phyloP scores from a whole-genome alignment of 2,888 invertebrate species.

The Girardia tigrina region DNA sequence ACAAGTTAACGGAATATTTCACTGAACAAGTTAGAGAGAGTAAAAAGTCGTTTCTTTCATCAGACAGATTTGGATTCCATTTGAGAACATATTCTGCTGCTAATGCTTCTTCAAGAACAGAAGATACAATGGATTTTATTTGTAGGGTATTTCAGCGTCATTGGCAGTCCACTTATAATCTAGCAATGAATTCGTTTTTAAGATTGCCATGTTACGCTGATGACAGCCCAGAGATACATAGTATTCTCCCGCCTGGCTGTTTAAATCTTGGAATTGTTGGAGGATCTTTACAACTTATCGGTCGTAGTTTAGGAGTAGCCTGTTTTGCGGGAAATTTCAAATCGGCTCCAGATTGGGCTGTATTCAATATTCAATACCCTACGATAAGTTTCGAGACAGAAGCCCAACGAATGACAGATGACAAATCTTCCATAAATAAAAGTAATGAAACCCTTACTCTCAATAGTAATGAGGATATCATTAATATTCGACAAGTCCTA shows the following conservation, averaged over 20 bases:
- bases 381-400: conserved; percentile 34
- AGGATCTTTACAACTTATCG: conserved; percentile 32
- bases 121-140: conserved; percentile 19
- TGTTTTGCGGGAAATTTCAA: conserved; percentile 34
- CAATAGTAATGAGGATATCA: background rate
- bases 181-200: background rate
- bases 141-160: conserved; percentile 30
- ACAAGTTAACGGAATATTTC: conserved; percentile 27
- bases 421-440: background rate
- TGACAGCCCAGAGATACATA: background rate
- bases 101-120: background rate
- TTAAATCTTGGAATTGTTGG: conserved; percentile 27
- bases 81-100: conserved; percentile 20
- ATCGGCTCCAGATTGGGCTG: conserved; percentile 33
- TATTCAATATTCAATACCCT: conserved; percentile 32
- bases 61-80: conserved; percentile 9
- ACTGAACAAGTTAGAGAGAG: conserved; percentile 29
- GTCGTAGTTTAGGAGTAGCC: conserved; percentile 23
- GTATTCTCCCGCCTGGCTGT: background rate
- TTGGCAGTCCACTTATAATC: conserved; percentile 25
- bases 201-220: background rate
- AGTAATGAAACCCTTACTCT: background rate
- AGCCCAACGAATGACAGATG: conserved; percentile 17
- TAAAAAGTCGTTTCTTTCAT: background rate
- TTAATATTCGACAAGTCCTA: conserved; percentile 33